Conservation (phyloP, 1,140 invertebrate genomes). For the Argopecten irradians region DNA sequence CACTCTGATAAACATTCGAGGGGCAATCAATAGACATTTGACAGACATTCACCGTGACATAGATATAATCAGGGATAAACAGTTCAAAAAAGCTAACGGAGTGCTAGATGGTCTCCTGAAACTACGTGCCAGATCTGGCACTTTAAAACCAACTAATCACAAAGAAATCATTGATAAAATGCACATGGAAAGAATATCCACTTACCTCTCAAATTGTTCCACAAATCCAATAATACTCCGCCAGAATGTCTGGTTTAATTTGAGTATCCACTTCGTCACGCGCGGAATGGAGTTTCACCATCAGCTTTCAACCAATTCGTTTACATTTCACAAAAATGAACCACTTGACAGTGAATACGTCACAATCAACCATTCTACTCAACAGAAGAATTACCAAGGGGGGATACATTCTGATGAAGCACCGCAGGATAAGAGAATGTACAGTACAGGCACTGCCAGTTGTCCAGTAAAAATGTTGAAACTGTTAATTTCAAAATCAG, state of each 20-base stretch:
- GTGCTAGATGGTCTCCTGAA: constrained; percentile 24
- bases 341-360: constrained; percentile 27
- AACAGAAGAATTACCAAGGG: constrained; percentile 28
- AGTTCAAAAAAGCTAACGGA: constrained; percentile 28
- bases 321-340: constrained; percentile 23
- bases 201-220: constrained; percentile 26
- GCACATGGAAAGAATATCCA: constrained; percentile 31
- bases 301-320: constrained; percentile 23
- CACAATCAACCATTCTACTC: constrained; percentile 2
- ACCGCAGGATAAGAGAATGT: constrained; percentile 21
- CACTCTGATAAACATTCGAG: constrained; percentile 22
- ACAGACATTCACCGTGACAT: constrained; percentile 19
- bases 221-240: background rate
- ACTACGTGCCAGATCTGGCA: background rate
- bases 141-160: background rate
- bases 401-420: constrained; percentile 21
- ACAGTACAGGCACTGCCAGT: background rate
- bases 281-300: constrained; percentile 20
- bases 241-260: constrained; percentile 31
- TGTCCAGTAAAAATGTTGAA: constrained; percentile 40
- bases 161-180: constrained; percentile 28
- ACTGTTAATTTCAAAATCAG: constrained; percentile 25
- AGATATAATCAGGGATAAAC: constrained; percentile 31
- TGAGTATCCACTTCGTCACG: too few relatives aligned
- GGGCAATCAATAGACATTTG: constrained; percentile 34